Conservation (phyloP, 1,140 invertebrate species). For the Aplysia californica region DNA sequence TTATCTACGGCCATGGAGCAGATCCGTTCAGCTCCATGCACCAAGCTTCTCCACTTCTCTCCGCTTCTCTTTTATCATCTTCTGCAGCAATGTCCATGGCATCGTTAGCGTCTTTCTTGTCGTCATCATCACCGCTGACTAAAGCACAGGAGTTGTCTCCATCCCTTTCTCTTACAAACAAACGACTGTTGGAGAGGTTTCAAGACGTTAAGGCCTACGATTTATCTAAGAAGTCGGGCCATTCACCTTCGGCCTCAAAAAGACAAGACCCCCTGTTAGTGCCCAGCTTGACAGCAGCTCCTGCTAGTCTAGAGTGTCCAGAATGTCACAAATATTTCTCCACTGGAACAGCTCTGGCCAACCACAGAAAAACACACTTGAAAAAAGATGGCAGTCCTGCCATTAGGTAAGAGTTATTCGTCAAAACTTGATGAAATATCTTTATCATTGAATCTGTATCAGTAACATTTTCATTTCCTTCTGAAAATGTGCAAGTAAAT, state of each 20-base stretch:
- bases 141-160: not conserved
- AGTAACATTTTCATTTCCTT: too few species aligned
- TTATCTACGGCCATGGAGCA: slow-evolving; percentile 66
- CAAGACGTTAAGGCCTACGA: too few species aligned
- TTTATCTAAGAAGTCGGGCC: too few species aligned
- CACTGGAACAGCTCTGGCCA: slow-evolving; percentile 44
- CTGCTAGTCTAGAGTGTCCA: slow-evolving; percentile 40
- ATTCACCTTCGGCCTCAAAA: not conserved
- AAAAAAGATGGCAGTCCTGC: slow-evolving; percentile 30
- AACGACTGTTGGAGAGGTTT: not conserved
- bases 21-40: not conserved
- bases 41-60: not conserved
- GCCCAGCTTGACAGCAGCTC: not conserved
- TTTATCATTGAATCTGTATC: too few species aligned
- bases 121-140: not conserved
- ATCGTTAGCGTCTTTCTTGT: slow-evolving; percentile 10
- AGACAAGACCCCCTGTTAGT: slow-evolving; percentile 10
- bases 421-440: too few species aligned
- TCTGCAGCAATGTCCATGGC: slow-evolving; percentile 14
- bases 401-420: slow-evolving; percentile 11
- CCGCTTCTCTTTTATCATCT: slow-evolving; percentile 12
- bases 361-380: slow-evolving; percentile 53
- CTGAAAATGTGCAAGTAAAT: too few species aligned
- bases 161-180: not conserved
- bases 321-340: slow-evolving; percentile 55